phyloP scores from a whole-genome alignment of 2,113 vertebrate genomes.

The Recurvirostra avosetta region DNA sequence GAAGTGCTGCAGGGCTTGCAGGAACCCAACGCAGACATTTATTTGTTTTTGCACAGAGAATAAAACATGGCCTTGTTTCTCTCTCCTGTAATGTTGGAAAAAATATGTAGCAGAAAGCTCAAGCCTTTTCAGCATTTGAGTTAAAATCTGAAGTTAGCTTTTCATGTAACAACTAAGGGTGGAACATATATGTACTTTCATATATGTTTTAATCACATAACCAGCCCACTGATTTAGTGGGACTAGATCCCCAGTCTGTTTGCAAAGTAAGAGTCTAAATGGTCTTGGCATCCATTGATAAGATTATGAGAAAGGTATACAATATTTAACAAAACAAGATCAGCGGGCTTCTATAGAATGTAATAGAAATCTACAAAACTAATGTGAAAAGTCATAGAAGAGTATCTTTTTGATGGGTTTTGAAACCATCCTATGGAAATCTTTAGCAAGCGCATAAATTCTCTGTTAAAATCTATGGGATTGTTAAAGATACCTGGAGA shows the following conservation, averaged over 20 bases:
- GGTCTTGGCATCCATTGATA: neutral
- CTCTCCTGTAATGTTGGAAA: neutral
- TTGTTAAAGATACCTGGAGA: neutral
- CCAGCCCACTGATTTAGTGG: neutral
- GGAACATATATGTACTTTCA: neutral
- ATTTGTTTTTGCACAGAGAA: conserved; percentile 3
- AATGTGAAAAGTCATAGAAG: neutral
- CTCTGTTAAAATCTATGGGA: neutral
- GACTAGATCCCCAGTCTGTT: neutral
- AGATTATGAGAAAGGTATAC: neutral
- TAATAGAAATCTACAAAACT: neutral
- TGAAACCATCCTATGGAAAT: neutral
- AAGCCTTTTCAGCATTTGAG: neutral
- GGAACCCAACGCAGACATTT: neutral
- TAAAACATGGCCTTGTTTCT: neutral
- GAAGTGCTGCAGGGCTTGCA: neutral
- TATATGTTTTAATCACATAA: neutral
- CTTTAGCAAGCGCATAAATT: neutral
- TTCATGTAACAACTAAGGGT: neutral
- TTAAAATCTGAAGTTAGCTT: neutral
- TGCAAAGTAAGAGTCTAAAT: neutral
- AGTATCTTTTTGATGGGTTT: neutral
- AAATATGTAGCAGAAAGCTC: neutral
- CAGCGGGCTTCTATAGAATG: neutral
- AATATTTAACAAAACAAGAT: neutral